phyloP scores from a whole-genome alignment of 2,113 vertebrate genomes.

The Nycticryphes semicollaris region DNA sequence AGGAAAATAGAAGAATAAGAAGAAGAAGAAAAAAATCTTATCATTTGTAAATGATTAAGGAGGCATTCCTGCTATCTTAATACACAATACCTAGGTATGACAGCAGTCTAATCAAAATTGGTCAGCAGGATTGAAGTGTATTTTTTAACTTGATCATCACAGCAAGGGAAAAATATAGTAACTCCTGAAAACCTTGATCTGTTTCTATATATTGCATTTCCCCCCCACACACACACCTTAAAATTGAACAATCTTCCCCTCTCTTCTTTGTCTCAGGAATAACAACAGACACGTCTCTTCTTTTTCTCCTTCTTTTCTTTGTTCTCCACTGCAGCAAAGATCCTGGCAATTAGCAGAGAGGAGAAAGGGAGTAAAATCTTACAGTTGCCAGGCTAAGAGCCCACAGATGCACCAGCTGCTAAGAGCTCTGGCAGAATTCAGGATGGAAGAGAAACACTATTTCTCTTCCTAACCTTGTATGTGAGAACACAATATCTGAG shows the following conservation, averaged over 20 bases:
- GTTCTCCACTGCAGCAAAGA: not conserved
- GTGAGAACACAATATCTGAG: not conserved
- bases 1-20: slow-evolving; percentile 20
- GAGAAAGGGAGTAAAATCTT: not conserved
- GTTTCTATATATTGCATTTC: not conserved
- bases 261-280: not conserved
- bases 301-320: not conserved
- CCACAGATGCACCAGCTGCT: not conserved
- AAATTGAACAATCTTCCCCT: not conserved
- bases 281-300: not conserved
- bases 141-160: not conserved
- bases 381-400: not conserved
- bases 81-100: not conserved
- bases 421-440: not conserved
- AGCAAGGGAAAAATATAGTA: not conserved
- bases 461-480: not conserved
- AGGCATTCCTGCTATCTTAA: slow-evolving; percentile 26
- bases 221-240: not conserved
- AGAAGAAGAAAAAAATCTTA: not conserved
- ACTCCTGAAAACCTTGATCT: not conserved
- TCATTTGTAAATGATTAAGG: slow-evolving; percentile 9
- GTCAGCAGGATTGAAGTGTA: slow-evolving; percentile 10
- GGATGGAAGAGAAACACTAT: not conserved
- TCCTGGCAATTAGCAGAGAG: not conserved
- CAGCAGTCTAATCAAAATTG: slow-evolving; percentile 17